Evolutionary conservation across 2,888 invertebrate species (phyloP).

Genomic region (Erebia aethiops): DNA sequence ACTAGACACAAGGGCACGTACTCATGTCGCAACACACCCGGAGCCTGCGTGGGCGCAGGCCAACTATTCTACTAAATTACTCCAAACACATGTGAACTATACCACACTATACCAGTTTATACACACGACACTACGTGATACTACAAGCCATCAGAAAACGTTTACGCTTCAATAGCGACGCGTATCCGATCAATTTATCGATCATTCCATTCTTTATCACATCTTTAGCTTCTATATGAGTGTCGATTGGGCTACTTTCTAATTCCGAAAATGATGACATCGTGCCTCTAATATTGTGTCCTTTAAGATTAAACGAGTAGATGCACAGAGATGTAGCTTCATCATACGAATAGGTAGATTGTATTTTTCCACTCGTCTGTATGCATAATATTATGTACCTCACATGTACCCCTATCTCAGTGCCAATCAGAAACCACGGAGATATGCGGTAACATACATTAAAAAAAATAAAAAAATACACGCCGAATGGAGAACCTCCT

Average conservation of each 20-base stretch:
- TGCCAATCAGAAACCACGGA: no score
- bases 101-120: no score
- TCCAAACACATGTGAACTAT: conserved; percentile 15
- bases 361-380: no score
- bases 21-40: no score
- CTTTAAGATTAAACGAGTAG: neutral
- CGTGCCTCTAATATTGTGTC: neutral
- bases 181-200: conserved; percentile 18
- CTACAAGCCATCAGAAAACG: conserved; percentile 36
- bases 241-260: conserved; percentile 6
- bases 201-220: neutral
- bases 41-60: conserved; percentile 9
- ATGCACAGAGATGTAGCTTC: no score
- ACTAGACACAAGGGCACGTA: no score
- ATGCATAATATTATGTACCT: no score
- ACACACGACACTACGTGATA: neutral
- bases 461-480: no score
- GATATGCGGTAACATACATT: no score
- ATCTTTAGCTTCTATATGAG: neutral
- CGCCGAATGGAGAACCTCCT: no score
- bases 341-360: no score
- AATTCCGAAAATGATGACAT: neutral
- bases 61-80: conserved; percentile 44
- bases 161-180: conserved; percentile 23
- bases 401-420: no score